Evolutionary conservation across 1,140 invertebrate genomes (phyloP), one percentile per base, ranked within the genome.

Genomic region (Drosophila chauvacae): DNA sequence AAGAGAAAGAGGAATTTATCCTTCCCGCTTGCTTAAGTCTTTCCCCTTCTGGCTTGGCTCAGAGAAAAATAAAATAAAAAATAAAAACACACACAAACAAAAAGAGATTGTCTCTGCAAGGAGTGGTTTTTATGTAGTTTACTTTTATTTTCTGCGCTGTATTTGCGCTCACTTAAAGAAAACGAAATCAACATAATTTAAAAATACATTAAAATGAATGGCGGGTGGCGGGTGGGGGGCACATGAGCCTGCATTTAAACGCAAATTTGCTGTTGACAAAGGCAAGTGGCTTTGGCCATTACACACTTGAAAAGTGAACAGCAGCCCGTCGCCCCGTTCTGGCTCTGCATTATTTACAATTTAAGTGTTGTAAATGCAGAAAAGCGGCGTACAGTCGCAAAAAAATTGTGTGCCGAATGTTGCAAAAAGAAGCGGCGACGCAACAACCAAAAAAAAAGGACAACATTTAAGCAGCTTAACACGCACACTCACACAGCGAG

Each of bases 211-310:
- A 83, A 88, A 88, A 74, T 48, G 62, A 86, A 85, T 85, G 70
- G 83, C 23, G 35, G 9, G 4, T 5, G 9, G 4, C 20, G 20
- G 23, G 23, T 23, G 23, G 23, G 50, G 4, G 64, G 48, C 81
- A 84, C 63, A 81, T 77, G 77, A 77, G 77, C 63, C 53, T 56
- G 53, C 80, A 77, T 77, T 87, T 80, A 88, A 87, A 88, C 80
- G 84, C 84, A 87, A 87, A 87, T 88, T 87, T 87, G 84, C 83
- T 87, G 80, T 88, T 87, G 80, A 83, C 85, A 84, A 87, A 87
- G 72, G 84, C 84, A 87, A 88, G 84, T 87, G 84, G 85, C 80
- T 88, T 88, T 84, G 85, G 77, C 84, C 84, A 87, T 88, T 87
- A 77, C 80, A 88, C 77, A 86, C 78, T 81, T 63, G 62, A 64